These are phyloP conservation scores for Hydropotes inermis DNA, from an alignment of 2,113 vertebrate genomes.

Conservation along the genomic window DNA sequence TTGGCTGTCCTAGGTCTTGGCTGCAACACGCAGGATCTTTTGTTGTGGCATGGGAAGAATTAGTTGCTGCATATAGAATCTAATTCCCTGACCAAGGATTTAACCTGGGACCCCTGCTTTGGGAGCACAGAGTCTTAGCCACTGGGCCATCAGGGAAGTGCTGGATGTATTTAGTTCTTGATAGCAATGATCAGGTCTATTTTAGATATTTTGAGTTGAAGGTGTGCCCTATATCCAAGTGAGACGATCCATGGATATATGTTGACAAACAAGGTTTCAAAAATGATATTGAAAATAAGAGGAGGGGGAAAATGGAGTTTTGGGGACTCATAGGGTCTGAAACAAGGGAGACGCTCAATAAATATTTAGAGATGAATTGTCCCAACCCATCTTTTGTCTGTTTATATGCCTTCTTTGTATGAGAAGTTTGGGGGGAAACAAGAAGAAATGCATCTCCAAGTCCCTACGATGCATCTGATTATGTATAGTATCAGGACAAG, in stretches of 20 bases:
- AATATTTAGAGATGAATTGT: neutral
- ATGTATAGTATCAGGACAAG: neutral
- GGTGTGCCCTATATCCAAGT: neutral
- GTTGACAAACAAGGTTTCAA: neutral
- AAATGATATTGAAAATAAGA: neutral
- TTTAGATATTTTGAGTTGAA: neutral
- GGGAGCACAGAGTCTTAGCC: neutral
- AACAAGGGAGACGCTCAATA: no score
- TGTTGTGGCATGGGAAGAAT: rapidly evolving
- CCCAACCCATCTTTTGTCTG: neutral
- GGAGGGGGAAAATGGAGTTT: no score
- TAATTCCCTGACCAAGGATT: neutral
- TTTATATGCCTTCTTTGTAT: neutral
- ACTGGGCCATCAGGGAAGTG: neutral
- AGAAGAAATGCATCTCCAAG: neutral
- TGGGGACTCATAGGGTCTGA: neutral
- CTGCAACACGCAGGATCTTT: neutral
- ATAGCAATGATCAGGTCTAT: neutral
- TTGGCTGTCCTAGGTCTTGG: neutral
- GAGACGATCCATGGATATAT: neutral
- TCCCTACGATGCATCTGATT: neutral
- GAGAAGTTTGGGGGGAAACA: neutral
- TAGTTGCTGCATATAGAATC: neutral
- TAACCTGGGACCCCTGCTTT: neutral
- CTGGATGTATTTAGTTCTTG: neutral